Base-by-base conservation (phyloP, 2,888 invertebrate genomes). In the Tetramorium bicarinatum region DNA sequence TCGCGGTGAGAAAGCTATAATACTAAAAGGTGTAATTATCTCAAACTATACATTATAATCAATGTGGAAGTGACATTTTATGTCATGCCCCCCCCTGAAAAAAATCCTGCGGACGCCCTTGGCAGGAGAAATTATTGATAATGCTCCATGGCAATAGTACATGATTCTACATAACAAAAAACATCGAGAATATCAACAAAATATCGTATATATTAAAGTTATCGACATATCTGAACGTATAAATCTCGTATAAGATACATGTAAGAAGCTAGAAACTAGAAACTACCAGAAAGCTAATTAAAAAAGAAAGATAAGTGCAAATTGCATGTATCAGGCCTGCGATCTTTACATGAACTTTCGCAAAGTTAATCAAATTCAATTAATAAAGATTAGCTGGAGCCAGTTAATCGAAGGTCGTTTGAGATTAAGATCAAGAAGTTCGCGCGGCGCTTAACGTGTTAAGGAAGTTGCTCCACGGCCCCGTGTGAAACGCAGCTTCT, bases 341-440 rank as follows among this genome's bases (percentile, higher is more conserved):
- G n/a, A 59, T 59, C 59, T 59, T 56, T n/a, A 8, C 34, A 3
- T 18, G 7, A 21, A n/a, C 49, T 41, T 64, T 64, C 38, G 29
- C 18, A 8, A 64, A 38, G 25, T 44, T 64, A 25, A 52, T 64
- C 1, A 76, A 47, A 47, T 61, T 29, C 3, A 47, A 62, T 34
- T 74, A 72, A 72, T 38, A 54, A 25, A 44, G 15, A 71, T 54
- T 72, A 47, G 15, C 13, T n/a, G n/a, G 15, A 72, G 18, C 41
- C 25, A 25, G 18, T 25, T 72, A 64, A 62, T 62, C 21, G n/a
- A 49, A 59, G 34, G 21, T 54, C 54, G 54, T 38, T 71, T 38
- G 52, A 54, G 38, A 44, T 75, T 61, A 75, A 75, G 47, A 75
- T 62, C 62, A 9, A 47, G 29, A 47, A 47, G 47, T 72, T 72